phyloP scores from a whole-genome alignment of 1,140 invertebrate species.

The Drosophila persimilis region DNA sequence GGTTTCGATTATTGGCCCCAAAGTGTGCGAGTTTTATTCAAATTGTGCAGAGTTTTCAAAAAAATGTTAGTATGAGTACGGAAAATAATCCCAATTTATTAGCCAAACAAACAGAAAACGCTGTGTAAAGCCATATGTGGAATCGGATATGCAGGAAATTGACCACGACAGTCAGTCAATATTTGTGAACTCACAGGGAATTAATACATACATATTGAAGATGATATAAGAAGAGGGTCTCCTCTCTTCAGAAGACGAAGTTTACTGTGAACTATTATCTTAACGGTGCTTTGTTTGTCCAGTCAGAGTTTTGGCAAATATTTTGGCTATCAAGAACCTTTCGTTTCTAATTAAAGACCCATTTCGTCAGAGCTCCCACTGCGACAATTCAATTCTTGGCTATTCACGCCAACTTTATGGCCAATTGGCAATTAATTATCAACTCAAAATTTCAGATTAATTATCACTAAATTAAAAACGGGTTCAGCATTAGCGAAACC shows the following conservation, averaged over 20 bases:
- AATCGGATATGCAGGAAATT: slow-evolving; percentile 12
- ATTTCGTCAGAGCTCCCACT: slow-evolving; percentile 17
- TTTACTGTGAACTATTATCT: not conserved
- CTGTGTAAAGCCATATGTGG: slow-evolving; percentile 26
- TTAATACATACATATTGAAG: not conserved
- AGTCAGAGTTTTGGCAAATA: slow-evolving; percentile 5
- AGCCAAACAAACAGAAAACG: slow-evolving; percentile 4
- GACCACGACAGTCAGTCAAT: slow-evolving; percentile 7
- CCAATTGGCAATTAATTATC: slow-evolving; percentile 64
- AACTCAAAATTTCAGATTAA: slow-evolving; percentile 68
- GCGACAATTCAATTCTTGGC: slow-evolving; percentile 26
- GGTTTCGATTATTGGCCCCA: slow-evolving; percentile 23
- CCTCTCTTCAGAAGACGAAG: not conserved
- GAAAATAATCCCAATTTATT: slow-evolving; percentile 5
- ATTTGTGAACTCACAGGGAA: slow-evolving; percentile 6
- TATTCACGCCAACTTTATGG: slow-evolving; percentile 31
- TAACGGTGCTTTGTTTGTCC: slow-evolving; percentile 5
- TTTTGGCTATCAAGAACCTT: slow-evolving; percentile 1
- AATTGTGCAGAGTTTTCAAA: slow-evolving; percentile 61
- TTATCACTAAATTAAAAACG: slow-evolving; percentile 77
- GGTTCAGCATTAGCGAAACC: slow-evolving; percentile 49
- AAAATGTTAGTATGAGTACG: slow-evolving; percentile 44
- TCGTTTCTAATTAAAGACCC: slow-evolving; percentile 11
- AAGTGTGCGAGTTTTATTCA: slow-evolving; percentile 31
- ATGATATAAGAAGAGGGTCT: no score